A percentile compares a stretch with the other conserved stretches of the same genome.
Conservation (phyloP, 2,113 vertebrate genomes). For the Oriolus oriolus region DNA sequence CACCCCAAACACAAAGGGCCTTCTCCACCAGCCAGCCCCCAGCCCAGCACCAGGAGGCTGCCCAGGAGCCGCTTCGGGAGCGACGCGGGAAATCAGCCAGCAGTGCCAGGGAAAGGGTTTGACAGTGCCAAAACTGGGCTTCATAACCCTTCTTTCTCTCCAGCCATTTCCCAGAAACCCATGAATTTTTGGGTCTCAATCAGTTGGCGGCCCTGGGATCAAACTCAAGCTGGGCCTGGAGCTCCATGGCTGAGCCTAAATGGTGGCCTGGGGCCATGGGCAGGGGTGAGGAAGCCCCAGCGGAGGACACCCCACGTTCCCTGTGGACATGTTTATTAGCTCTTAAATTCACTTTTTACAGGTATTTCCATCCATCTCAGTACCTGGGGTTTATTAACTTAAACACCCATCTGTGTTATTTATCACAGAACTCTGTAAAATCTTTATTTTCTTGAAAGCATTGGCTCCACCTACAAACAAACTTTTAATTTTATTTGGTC, state of each 20-base stretch:
- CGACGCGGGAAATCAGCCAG: not conserved
- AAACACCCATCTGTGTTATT: not conserved
- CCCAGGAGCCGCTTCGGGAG: not conserved
- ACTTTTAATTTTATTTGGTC: not conserved
- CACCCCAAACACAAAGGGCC: not conserved
- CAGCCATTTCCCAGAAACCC: not conserved
- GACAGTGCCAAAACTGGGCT: not conserved
- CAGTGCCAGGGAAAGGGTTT: not conserved
- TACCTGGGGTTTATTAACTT: not conserved
- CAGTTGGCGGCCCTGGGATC: not conserved
- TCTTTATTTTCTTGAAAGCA: not conserved
- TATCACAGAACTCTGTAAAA: not conserved
- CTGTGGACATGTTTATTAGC: not conserved
- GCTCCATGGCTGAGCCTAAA: not conserved
- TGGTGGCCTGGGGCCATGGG: not conserved
- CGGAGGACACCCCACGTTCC: rapidly evolving
- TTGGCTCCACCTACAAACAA: not conserved
- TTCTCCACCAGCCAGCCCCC: not conserved
- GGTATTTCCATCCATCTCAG: not conserved
- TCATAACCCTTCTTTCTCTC: not conserved
- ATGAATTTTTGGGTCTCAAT: not conserved
- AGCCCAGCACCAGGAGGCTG: not conserved
- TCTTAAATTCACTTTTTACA: not conserved
- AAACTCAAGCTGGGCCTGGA: not conserved
- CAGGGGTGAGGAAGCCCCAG: not conserved